Percentiles rank a stretch among this genome's conserved stretches.
Evolutionary conservation across 2,888 invertebrate species (phyloP).

Genomic region (Gandaritis pyraliata): DNA sequence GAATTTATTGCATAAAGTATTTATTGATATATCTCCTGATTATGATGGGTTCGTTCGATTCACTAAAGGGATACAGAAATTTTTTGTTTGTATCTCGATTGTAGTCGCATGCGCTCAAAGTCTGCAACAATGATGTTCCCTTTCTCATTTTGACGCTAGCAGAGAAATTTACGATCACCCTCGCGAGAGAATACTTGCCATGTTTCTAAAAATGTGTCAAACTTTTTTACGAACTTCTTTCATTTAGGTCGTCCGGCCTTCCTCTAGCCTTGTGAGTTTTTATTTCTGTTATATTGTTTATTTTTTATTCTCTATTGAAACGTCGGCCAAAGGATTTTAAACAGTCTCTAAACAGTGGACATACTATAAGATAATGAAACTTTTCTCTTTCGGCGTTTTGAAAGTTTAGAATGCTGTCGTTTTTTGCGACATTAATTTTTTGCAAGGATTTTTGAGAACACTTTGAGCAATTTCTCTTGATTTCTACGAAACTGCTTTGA

Average conservation of each 20-base stretch:
- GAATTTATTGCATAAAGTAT: no score
- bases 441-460: not conserved
- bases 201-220: constrained; percentile 85
- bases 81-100: not conserved
- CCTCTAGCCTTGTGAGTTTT: constrained; percentile 75
- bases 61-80: no score
- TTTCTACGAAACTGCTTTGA: no score
- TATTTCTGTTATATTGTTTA: constrained; percentile 73
- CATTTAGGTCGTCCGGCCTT: constrained; percentile 80
- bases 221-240: constrained; percentile 83
- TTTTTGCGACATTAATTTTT: not conserved
- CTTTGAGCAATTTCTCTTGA: no score
- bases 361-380: constrained; percentile 68
- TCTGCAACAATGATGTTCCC: constrained; percentile 81
- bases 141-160: constrained; percentile 82
- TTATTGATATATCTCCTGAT: no score
- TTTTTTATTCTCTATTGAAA: constrained; percentile 81
- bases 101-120: constrained; percentile 65
- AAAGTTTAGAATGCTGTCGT: constrained; percentile 40
- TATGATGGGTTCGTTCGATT: no score
- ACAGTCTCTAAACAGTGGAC: constrained; percentile 66
- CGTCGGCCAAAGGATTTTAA: constrained; percentile 72
- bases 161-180: constrained; percentile 77
- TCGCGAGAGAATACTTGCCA: constrained; percentile 78
- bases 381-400: constrained; percentile 54